phyloP scores from a whole-genome alignment of 2,888 invertebrate genomes.

The Drosophila neotestacea region DNA sequence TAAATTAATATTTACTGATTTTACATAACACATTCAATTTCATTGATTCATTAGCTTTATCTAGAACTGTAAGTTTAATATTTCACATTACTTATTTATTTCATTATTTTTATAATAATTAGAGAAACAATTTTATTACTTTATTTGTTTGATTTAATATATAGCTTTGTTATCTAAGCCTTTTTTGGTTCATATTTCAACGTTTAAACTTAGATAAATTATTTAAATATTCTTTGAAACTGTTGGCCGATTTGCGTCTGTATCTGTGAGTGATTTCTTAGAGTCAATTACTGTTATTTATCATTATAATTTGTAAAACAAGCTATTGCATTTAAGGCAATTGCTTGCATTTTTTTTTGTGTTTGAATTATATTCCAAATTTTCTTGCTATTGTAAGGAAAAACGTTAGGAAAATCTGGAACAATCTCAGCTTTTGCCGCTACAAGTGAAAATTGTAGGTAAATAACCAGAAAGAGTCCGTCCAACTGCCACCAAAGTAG shows the following conservation, averaged over 20 bases:
- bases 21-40: too few species aligned
- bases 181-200: background rate
- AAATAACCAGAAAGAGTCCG: background rate
- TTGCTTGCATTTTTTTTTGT: too few species aligned
- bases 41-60: too few species aligned
- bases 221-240: background rate
- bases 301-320: background rate
- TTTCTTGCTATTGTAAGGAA: constrained; percentile 14
- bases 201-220: background rate
- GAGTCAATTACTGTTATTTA: background rate
- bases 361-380: background rate
- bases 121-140: background rate
- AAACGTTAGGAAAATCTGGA: background rate
- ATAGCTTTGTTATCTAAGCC: too few species aligned
- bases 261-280: too few species aligned
- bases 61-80: background rate
- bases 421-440: constrained; percentile 13
- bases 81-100: background rate
- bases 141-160: background rate
- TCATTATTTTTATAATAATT: background rate
- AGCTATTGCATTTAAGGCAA: background rate
- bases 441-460: constrained; percentile 12
- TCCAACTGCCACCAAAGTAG: constrained; percentile 3
- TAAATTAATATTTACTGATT: background rate
- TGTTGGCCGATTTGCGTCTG: too few species aligned